Conservation (phyloP, 1,140 invertebrate species). For the Euborellia annulipes region DNA sequence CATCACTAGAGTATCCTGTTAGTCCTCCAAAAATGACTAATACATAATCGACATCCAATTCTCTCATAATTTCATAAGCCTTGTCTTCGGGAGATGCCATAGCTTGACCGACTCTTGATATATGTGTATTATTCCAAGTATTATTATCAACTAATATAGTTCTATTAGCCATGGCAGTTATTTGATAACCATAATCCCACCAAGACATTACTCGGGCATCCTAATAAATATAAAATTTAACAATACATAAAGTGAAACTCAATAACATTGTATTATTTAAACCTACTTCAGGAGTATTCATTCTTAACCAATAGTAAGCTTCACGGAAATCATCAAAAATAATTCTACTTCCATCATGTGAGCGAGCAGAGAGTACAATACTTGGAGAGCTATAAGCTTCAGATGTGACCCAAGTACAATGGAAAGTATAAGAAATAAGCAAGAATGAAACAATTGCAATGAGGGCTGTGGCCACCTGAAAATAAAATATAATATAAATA, state of each 20-base stretch:
- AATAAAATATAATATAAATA: constrained; percentile 6
- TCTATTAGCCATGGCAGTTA: constrained; percentile 96
- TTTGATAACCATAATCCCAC: constrained; percentile 99
- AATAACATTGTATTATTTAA: constrained; percentile 1
- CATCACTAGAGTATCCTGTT: constrained; percentile 96
- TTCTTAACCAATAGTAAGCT: constrained; percentile 94
- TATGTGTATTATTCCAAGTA: constrained; percentile 99
- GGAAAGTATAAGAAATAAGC: constrained; percentile 82
- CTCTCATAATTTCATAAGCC: constrained; percentile 94
- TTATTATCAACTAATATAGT: constrained; percentile 99
- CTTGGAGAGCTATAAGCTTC: constrained; percentile 96
- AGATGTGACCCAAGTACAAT: constrained; percentile 99
- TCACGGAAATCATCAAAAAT: constrained; percentile 98
- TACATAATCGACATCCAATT: constrained; percentile 95
- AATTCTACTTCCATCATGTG: constrained; percentile 84
- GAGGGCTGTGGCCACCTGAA: constrained; percentile 69
- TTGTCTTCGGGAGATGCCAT: constrained; percentile 94
- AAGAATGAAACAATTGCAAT: constrained; percentile 69
- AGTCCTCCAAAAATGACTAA: constrained; percentile 95
- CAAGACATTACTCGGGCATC: constrained; percentile 96
- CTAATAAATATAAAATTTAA: constrained; percentile 27
- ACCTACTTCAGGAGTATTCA: constrained; percentile 80
- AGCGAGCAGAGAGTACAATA: constrained; percentile 88
- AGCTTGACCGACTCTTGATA: constrained; percentile 89
- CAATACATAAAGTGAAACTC: neutral